Evolutionary conservation across 1,140 invertebrate genomes (phyloP).

Genomic region (Zaprionus lachaisei): DNA sequence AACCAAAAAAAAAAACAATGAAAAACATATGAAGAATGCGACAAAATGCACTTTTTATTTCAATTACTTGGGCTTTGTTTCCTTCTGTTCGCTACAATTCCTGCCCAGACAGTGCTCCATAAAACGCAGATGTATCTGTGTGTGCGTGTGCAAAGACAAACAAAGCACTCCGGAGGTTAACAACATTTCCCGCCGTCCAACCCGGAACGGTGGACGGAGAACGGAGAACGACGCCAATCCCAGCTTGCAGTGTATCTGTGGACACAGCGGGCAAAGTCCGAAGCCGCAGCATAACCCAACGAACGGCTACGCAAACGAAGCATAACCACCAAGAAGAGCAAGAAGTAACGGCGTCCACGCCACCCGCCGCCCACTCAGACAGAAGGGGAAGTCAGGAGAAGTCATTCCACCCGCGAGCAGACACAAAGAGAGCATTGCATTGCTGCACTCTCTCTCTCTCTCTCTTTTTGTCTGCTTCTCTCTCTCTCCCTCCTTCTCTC

Average conservation of each 20-base stretch:
- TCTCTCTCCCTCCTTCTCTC: constrained; percentile 15
- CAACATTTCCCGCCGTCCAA: constrained; percentile 57
- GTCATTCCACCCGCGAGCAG: constrained; percentile 46
- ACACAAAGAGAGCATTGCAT: constrained; percentile 24
- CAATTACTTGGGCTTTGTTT: constrained; percentile 9
- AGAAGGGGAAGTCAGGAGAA: constrained; percentile 17
- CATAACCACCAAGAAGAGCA: constrained; percentile 45
- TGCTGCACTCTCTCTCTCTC: constrained; percentile 3
- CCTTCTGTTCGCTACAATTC: not conserved
- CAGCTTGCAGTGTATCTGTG: constrained; percentile 1
- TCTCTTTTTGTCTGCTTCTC: constrained; percentile 9
- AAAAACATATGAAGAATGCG: not conserved
- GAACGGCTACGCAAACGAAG: constrained; percentile 49
- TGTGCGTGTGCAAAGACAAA: constrained; percentile 14
- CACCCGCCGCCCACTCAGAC: constrained; percentile 33
- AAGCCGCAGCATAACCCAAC: constrained; percentile 27
- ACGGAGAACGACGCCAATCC: constrained; percentile 15
- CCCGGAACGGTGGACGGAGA: constrained; percentile 54
- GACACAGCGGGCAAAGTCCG: constrained; percentile 30
- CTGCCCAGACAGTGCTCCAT: constrained; percentile 19
- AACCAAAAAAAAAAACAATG: not conserved
- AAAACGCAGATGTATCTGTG: not conserved
- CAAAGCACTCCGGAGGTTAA: constrained; percentile 58
- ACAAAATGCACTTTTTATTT: constrained; percentile 6
- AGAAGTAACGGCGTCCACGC: constrained; percentile 30